Base-by-base conservation (phyloP, 2,797 vertebrate species). In the Coregonus sp. region DNA sequence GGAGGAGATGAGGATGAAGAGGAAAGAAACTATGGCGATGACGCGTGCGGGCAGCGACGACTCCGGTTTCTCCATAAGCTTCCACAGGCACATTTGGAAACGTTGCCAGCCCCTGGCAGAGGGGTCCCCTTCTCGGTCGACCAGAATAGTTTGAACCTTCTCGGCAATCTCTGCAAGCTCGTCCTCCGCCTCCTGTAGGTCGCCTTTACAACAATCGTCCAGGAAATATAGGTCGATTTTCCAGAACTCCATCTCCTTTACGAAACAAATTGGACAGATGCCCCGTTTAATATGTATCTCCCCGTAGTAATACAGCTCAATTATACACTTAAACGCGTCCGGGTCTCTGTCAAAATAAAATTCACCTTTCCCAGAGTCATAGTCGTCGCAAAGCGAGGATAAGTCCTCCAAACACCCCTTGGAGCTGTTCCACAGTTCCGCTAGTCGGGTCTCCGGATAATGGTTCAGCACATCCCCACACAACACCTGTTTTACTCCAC, bases 221-320 rank as follows among this genome's bases (percentile, higher is more conserved):
- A 99, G 84, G 79, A 95, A 95, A 80, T 95, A 94, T 15, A 95
- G 84, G 81, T 93, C 96, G 73, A 99, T 95, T 87, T 95, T 97
- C 97, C 98, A 99, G 91, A 98, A 99, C 81, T 98, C 97, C 96
- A 99, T 97, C 84, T 99, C 98, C 74, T 96, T 96, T 91, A 96
- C 94, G 85, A 99, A 99, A 89, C 97, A 97, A 80, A 98, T 96
- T 0, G 97, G 97, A 70, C 98, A 99, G 78, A 98, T 96, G 35
- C 97, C 97, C 79, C 95, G 94, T 84, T 97, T 97, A 94, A 99
- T 97, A 84, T 98, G 97, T 29, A 99, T 95, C 90, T 99, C 96
- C 2, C 97, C 97, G 1, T 96, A 96, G 80, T 94, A 95, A 86
- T 99, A 99, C 15, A 98, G 89, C 6, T 99, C 97, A 0, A 95